Evolutionary conservation across 1,140 invertebrate genomes (phyloP), one percentile per base, ranked within the genome.

Genomic region (Bicyclus anynana): DNA sequence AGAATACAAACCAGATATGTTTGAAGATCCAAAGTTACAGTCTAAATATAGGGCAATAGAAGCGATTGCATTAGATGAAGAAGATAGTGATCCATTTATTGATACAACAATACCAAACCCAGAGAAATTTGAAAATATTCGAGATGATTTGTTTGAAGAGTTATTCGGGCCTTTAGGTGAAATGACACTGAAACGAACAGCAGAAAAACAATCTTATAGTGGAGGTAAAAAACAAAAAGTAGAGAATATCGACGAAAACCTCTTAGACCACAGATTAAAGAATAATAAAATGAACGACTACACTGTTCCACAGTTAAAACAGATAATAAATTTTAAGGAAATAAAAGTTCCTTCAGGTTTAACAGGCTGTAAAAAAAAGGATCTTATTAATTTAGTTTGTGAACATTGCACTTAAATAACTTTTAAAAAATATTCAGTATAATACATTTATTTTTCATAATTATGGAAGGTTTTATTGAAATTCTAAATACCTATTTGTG

Each of bases 1-100:
- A 73, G 63, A 84, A 66, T 88, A 79, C 52, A 74, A 77, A 38
- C 62, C 85, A 38, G 72, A 80, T 26, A 80, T 84, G 77, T 85
- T 86, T 78, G 74, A 79, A 61, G 80, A 86, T 72, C 82, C 85
- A 13, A 80, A 76, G 62, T 21, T 74, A 12, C 80, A 87, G 59
- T 75, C 67, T 5, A 63, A 70, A 50, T 81, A 80, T 51, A 72
- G 69, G 56, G 72, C 73, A 40, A 63, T 88, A 48, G 85, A 88
- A 77, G 68, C 76, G 26, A 77, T 75, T 51, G 84, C 80, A 13
- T 59, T 88, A 37, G 68, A 79, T 47, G 80, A 86, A 50, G 72
- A 78, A 26, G 71, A 77, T 47, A 27, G 66, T 50, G 77, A 80
- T 48, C 67, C 71, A 49, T 79, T 83, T 71, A 26, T 71, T 62